Conservation (phyloP, 2,888 invertebrate genomes). For the Phymatocera aterrima region DNA sequence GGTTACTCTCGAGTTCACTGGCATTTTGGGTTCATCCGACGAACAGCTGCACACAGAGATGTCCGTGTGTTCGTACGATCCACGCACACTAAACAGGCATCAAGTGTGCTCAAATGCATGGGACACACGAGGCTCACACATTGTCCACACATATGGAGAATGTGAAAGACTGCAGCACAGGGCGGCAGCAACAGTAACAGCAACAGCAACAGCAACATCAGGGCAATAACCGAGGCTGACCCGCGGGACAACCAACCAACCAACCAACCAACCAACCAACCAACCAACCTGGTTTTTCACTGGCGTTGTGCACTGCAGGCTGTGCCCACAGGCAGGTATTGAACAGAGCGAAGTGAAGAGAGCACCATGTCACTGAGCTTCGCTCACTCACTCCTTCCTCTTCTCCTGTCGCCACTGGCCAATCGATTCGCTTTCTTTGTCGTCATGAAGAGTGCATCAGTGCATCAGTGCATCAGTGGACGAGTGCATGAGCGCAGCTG, state of each 20-base stretch:
- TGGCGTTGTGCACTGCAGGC: conserved; percentile 16
- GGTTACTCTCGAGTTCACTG: conserved; percentile 9
- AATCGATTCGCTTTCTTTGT: conserved; percentile 23
- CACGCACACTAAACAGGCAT: not conserved
- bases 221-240: conserved; percentile 70
- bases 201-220: too few species aligned
- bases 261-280: too few species aligned
- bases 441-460: conserved; percentile 1
- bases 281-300: conserved; percentile 49
- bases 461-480: not conserved
- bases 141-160: not conserved
- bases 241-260: conserved; percentile 62
- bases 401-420: not conserved
- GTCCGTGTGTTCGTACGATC: too few species aligned
- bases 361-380: not conserved
- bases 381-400: not conserved
- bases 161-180: conserved; percentile 21
- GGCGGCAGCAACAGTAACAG: conserved; percentile 1
- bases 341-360: conserved; percentile 7
- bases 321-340: not conserved
- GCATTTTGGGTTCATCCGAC: conserved; percentile 11
- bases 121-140: not conserved
- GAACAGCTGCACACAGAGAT: too few species aligned
- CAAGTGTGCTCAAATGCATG: not conserved
- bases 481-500: not conserved